Percentiles rank a stretch among this genome's conserved stretches.
Evolutionary conservation across 2,888 invertebrate species (phyloP).

Genomic region (Papilio demoleus): DNA sequence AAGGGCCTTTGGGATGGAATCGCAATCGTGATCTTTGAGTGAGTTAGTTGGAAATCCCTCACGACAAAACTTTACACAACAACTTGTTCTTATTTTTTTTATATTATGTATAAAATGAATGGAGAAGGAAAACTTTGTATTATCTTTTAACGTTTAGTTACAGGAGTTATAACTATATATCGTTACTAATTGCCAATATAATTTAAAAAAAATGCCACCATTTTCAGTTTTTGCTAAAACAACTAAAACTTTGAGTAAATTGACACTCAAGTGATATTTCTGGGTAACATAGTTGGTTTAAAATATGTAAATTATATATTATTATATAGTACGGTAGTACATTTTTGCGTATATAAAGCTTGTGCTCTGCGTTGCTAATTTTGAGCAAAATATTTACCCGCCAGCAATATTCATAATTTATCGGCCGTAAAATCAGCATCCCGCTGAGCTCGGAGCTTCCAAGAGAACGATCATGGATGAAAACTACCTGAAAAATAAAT

Average conservation of each 20-base stretch:
- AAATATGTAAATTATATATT: not conserved
- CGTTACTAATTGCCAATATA: no score
- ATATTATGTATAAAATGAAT: not conserved
- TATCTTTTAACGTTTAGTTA: not conserved
- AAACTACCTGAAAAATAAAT: slow-evolving; percentile 21
- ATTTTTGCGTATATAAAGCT: slow-evolving; percentile 11
- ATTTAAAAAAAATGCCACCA: no score
- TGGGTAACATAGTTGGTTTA: no score
- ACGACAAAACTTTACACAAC: slow-evolving; percentile 22
- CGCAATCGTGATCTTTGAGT: slow-evolving; percentile 28
- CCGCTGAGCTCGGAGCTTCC: slow-evolving; percentile 23
- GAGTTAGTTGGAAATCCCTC: slow-evolving; percentile 34
- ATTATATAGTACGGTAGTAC: not conserved
- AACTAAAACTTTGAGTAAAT: no score
- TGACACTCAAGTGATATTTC: no score
- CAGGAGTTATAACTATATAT: no score
- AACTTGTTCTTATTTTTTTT: slow-evolving; percentile 17
- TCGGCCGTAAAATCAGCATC: slow-evolving; percentile 33
- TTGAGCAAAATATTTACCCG: slow-evolving; percentile 25
- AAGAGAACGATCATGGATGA: slow-evolving; percentile 9
- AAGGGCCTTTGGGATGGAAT: slow-evolving; percentile 32
- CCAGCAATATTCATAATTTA: slow-evolving; percentile 29
- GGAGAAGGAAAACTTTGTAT: not conserved
- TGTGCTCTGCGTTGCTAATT: slow-evolving; percentile 25
- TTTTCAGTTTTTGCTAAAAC: no score